Base-by-base conservation (phyloP, 2,888 invertebrate genomes). In the Sicus ferrugineus region DNA sequence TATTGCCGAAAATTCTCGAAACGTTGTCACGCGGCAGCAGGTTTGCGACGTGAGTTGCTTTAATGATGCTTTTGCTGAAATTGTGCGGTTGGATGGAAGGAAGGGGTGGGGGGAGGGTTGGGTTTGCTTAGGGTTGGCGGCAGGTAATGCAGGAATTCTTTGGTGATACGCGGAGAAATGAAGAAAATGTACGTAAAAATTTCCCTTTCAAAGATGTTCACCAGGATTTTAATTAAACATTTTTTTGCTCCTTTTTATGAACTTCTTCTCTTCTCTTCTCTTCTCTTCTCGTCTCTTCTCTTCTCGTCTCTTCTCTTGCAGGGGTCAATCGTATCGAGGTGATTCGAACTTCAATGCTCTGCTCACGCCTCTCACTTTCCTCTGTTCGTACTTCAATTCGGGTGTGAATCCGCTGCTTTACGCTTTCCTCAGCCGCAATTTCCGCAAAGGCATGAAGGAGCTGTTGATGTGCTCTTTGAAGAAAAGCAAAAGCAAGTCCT, bases 401-500 rank as follows among this genome's bases (percentile, higher is more conserved):
- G 96, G 92, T 61, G 89, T 96, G 73, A 96, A 97, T 86, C 96
- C 96, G 0, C 87, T 96, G 65, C 88, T 97, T 9, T 97, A 96
- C 85, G 96, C 96, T 3, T 94, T 96, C 82, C 87, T 96, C 66
- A 89, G 90, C 4, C 90, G 92, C 72, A 92, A 93, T 80, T 95
- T 95, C 84, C 89, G 94, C 67, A 91, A 92, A 79, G 94, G 94
- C 23, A 94, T 96, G 91, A 88, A 90, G 72, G 95, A 96, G 83
- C 87, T 95, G 28, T 83, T 95, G 42, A 87, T 90, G 72, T 93
- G 93, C 80, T 86, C 87, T 21, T 82, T 85, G 77, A 84, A 84
- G 73, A 85, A 85, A 75, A 80, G 82, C 73, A 86, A 85, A 74
- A 80, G 81, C 67, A 85, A 85, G 74, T 81, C 81, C 21, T 84